Percentiles rank a stretch among this genome's conserved stretches.
phyloP scores from a whole-genome alignment of 2,888 invertebrate genomes.

The Drosophila tripunctata region DNA sequence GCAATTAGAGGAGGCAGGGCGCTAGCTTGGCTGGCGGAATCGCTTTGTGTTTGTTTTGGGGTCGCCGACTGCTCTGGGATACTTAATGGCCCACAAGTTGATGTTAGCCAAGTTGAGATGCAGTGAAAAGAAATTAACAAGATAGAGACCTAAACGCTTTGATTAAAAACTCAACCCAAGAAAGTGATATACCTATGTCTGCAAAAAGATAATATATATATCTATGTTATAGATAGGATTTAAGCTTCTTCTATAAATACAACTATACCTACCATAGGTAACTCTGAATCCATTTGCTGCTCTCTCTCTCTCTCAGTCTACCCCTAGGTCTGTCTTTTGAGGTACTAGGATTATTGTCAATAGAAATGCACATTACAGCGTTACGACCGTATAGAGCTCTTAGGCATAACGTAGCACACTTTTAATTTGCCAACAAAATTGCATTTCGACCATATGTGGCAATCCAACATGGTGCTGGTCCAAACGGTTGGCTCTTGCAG shows the following conservation, averaged over 20 bases:
- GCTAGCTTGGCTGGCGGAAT: background rate
- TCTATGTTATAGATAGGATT: no score
- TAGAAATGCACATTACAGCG: background rate
- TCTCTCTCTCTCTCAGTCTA: background rate
- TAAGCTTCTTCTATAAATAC: no score
- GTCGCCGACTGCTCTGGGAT: slow-evolving; percentile 2
- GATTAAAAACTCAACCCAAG: background rate
- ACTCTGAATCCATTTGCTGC: background rate
- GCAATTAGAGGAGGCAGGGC: no score
- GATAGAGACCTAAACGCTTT: background rate
- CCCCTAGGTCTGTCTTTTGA: background rate
- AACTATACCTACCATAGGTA: background rate
- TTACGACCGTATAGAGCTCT: no score
- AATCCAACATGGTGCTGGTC: background rate
- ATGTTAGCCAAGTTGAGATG: slow-evolving; percentile 1
- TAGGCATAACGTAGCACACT: background rate
- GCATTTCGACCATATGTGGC: slow-evolving; percentile 4
- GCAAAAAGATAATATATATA: no score
- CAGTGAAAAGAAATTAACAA: background rate
- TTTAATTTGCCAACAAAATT: slow-evolving; percentile 1
- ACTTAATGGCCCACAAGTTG: slow-evolving; percentile 17
- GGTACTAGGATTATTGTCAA: background rate
- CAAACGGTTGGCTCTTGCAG: slow-evolving; percentile 4
- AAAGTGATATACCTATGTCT: no score
- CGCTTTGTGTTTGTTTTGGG: slow-evolving; percentile 25